Base-by-base conservation (phyloP, 2,797 vertebrate genomes). In the Sebastes iracundus region DNA sequence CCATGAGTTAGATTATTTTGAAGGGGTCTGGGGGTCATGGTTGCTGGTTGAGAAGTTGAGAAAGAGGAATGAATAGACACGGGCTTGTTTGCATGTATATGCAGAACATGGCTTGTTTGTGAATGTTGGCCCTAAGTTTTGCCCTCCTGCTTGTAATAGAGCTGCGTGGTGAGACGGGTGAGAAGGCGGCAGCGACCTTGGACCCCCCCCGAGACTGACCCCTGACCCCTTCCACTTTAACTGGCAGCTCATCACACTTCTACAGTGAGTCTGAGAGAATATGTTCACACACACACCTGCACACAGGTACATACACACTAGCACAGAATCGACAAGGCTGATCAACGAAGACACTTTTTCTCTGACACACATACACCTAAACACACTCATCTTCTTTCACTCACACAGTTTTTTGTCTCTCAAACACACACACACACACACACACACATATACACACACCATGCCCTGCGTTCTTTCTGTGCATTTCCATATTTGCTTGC, bases 61-160 rank as follows among this genome's bases (percentile, higher is more conserved):
- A 60, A 69, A 83, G 71, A 75, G 70, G 68, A 77, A 82, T 72
- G 56, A 76, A 72, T 38, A 68, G 79, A 68, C 73, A 58, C 32
- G 70, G 68, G 42, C 88, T 89, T 86, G 83, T 95, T 90, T 89
- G 74, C 81, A 82, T 90, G 72, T 82, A 71, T 82, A 82, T 87
- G 87, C 91, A 91, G 80, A 87, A 80, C 53, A 72, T 70, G 53
- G 87, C 84, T 92, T 92, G 86, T 87, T 91, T 91, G 86, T 80
- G 75, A 90, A 84, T 85, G 72, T 87, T 32, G 65, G 27, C 69
- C 53, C 30, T 61, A 20, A 52, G 32, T 84, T 79, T 70, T 66
- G 32, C 67, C 65, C 73, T 76, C 56, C 56, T 68, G 46, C 42
- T 53, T 74, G 30, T 84, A 75, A 90, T 77, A 85, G 76, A 91